Evolutionary conservation across 2,888 invertebrate species (phyloP).

Genomic region (Agonopterix arenella): DNA sequence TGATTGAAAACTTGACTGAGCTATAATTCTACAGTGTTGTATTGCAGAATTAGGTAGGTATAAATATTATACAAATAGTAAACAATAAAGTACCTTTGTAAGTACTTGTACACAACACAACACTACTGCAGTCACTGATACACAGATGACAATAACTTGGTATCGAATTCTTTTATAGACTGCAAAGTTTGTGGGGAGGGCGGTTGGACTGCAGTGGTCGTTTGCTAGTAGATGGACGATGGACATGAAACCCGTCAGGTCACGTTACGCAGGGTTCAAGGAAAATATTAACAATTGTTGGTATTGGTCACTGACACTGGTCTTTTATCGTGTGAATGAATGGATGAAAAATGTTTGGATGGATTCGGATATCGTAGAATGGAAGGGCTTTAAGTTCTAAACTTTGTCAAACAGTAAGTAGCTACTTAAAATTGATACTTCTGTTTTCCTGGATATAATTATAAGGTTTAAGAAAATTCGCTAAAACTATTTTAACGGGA

Average conservation of each 20-base stretch:
- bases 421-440: too few species aligned
- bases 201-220: slow-evolving; percentile 15
- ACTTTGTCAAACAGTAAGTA: too few species aligned
- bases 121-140: slow-evolving; percentile 64
- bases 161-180: slow-evolving; percentile 67
- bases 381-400: too few species aligned
- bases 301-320: slow-evolving; percentile 1
- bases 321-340: too few species aligned
- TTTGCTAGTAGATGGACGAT: not conserved
- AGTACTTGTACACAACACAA: slow-evolving; percentile 60
- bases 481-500: too few species aligned
- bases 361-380: too few species aligned
- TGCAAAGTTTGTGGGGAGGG: slow-evolving; percentile 48
- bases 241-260: slow-evolving; percentile 25
- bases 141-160: slow-evolving; percentile 56
- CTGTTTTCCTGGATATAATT: too few species aligned
- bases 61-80: not conserved
- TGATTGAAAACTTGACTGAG: not conserved
- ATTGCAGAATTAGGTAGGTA: too few species aligned
- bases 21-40: not conserved
- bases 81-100: slow-evolving; percentile 45
- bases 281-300: slow-evolving; percentile 8
- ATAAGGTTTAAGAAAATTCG: too few species aligned
- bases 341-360: too few species aligned
- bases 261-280: slow-evolving; percentile 9